phyloP scores from a whole-genome alignment of 2,888 invertebrate genomes.

The Physocephala rufipes region DNA sequence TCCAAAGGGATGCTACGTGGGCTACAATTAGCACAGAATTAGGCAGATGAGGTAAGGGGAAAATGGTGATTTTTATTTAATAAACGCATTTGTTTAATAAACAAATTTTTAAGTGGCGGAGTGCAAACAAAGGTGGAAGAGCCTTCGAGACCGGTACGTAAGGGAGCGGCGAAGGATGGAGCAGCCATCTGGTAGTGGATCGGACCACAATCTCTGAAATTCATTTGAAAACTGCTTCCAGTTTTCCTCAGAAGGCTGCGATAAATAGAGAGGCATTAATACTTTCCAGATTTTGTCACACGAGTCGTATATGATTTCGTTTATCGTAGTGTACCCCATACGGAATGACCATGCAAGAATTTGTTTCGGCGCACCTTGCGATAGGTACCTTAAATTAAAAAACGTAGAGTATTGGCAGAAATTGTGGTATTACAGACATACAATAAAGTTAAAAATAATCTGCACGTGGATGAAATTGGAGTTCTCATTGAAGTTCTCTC shows the following conservation, averaged over 20 bases:
- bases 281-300: conserved; percentile 32
- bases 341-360: conserved; percentile 18
- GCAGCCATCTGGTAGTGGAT: neutral
- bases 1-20: neutral
- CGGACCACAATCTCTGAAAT: conserved; percentile 7
- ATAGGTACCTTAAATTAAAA: too few species aligned
- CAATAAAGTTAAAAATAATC: too few species aligned
- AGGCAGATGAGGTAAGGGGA: neutral
- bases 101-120: neutral
- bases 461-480: too few species aligned
- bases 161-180: neutral
- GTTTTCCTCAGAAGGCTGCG: conserved; percentile 10
- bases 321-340: conserved; percentile 20
- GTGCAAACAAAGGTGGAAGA: neutral
- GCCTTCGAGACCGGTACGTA: neutral
- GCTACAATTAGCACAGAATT: neutral
- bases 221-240: conserved; percentile 32
- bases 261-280: conserved; percentile 34
- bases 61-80: neutral
- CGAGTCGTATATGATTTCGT: conserved; percentile 33
- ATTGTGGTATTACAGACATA: too few species aligned
- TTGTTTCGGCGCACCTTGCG: conserved; percentile 10
- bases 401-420: too few species aligned
- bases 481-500: too few species aligned
- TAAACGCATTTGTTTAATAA: neutral